phyloP scores from a whole-genome alignment of 2,797 vertebrate species.

The Bovichtus variegatus region DNA sequence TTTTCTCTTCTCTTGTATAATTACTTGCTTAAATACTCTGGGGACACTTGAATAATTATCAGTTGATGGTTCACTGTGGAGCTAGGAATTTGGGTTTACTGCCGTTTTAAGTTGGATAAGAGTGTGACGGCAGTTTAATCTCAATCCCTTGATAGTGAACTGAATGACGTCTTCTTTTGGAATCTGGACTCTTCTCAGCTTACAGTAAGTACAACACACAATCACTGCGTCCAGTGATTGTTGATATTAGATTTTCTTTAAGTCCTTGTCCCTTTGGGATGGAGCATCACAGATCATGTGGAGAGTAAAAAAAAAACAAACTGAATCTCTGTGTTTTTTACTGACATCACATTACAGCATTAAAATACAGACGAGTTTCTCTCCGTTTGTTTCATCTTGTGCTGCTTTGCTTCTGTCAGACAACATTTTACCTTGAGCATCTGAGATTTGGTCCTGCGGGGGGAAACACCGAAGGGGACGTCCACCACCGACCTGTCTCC shows the following conservation, averaged over 20 bases:
- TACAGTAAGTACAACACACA: background rate
- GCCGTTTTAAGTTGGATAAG: background rate
- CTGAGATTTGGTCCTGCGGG: conserved; percentile 86
- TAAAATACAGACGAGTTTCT: background rate
- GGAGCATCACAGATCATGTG: background rate
- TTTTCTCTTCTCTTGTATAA: background rate
- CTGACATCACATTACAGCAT: background rate
- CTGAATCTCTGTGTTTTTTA: background rate
- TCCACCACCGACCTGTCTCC: conserved; percentile 85
- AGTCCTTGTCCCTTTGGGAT: background rate
- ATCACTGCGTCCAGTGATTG: background rate
- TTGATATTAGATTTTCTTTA: background rate
- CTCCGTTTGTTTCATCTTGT: background rate
- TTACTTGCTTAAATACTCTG: background rate
- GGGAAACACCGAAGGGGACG: conserved; percentile 85
- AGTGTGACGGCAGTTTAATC: background rate
- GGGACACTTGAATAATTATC: background rate
- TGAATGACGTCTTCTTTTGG: background rate
- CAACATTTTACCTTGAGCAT: conserved; percentile 88
- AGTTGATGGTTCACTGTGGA: background rate
- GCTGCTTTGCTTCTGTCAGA: background rate
- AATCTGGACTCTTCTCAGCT: background rate
- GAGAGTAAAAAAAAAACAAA: background rate
- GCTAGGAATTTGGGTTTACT: background rate
- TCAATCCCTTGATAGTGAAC: background rate